Evolutionary conservation across 2,113 vertebrate genomes (phyloP), one percentile per base, ranked within the genome.

Genomic region (Zootoca vivipara): DNA sequence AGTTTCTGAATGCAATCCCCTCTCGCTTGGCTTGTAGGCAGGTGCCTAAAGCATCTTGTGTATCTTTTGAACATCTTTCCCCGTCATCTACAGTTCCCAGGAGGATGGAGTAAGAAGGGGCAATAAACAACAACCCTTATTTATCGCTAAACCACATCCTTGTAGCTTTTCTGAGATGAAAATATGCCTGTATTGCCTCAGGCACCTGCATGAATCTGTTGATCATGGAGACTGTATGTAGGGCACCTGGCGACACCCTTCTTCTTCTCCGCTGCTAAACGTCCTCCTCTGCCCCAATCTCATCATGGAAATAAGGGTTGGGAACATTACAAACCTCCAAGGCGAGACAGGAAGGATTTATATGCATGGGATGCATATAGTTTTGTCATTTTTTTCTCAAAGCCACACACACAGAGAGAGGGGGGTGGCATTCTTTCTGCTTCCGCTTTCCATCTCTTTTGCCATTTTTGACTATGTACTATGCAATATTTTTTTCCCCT

Each of bases 21-120:
- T 4, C 5, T 18, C 38, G 46, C 9, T 10, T 56, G 46, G 79
- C 33, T 83, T 82, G 65, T 83, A 46, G 7, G 0, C 65, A 87
- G 85, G 46, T 90, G 92, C 85, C 85, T 0, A 38, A 69, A 90
- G 87, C 86, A 87, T 62, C n/a, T 88, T 1, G 38, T 0, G 89
- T 89, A 91, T 86, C 92, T 92, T 52, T 62, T 52, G 56, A 46
- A 86, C 91, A 91, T 88, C 35, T 90, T 93, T 78, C 78, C 30
- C 92, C 94, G 92, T 94, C 91, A 88, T 94, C 92, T 89, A 20
- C 33, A 87, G 85, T 91, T 90, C 93, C 93, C 79, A 85, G 86
- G 92, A 80, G 92, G 74, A 85, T 0, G 90, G 92, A 91, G 87
- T 38, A 42, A 77, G 91, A 88, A 13, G 70, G n/a, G 92, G 74